Base-by-base conservation (phyloP, 2,797 vertebrate genomes). In the Oophaga sylvatica region DNA sequence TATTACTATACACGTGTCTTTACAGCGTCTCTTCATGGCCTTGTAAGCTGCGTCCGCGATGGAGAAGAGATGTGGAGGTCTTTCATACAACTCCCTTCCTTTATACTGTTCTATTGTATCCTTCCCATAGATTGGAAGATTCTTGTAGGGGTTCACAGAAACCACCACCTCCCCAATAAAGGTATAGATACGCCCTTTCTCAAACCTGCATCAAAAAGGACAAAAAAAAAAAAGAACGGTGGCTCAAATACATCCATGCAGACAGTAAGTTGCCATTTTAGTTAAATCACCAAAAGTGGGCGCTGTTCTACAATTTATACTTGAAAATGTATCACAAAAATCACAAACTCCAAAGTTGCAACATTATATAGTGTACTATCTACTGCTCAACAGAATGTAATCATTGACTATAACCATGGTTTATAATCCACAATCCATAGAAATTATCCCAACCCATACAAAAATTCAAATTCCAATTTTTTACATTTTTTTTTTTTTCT, bases 1-100 rank as follows among this genome's bases (percentile, higher is more conserved):
- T 95, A 99, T 99, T 87, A 99, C 96, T 79, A 99, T 99, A 48
- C 98, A 99, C 2, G 98, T 99, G 94, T 99, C 98, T 92, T 99
- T 99, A 81, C 96, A 97, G 71, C 98, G 92, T 88, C 98, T 96
- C 94, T 99, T 99, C 98, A 99, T 99, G 59, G 98, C 98, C 92
- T 99, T 99, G 93, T 99, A 99, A 0, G 98, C 98, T 0, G 98
- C 97, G 10, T 99, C 98, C 0, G 98, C 98, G 17, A 99, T 98
- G 87, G 98, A 97, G 0, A 99, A 99, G 35, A 99, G 97, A 92
- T 99, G 98, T 0, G 98, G 98, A 0, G 98, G 98, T 75, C 97
- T 95, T 94, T 99, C 98, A 0, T 99, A 99, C 80, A 99, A 91
- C 91, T 99, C 98, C 1, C 98, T 94, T 0, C 97, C 98, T 90